A percentile compares a stretch with the other conserved stretches of the same genome.
Conservation (phyloP, 2,888 invertebrate species). For the Oligia latruncula region DNA sequence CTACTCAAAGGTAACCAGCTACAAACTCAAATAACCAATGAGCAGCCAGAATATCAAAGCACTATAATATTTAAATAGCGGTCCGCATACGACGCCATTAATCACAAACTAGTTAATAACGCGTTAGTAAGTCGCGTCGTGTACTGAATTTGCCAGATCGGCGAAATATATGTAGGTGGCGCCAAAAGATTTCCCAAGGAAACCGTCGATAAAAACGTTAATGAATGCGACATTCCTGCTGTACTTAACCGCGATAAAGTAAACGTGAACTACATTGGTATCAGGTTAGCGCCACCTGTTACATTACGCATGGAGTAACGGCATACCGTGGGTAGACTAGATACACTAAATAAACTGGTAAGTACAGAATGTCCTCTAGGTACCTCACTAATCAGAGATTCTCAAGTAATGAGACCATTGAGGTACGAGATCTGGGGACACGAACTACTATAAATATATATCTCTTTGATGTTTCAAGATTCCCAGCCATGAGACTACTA, state of each 20-base stretch:
- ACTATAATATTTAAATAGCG: background rate
- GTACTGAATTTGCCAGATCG: background rate
- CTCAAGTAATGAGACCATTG: background rate
- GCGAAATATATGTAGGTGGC: background rate
- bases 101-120: background rate
- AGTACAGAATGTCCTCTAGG: background rate
- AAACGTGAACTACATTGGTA: slow-evolving; percentile 17
- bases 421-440: background rate
- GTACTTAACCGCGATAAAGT: slow-evolving; percentile 18
- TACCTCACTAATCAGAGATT: background rate
- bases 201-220: slow-evolving; percentile 25
- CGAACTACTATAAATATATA: background rate
- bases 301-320: slow-evolving; percentile 25
- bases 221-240: slow-evolving; percentile 19
- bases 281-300: slow-evolving; percentile 26
- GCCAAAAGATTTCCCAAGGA: slow-evolving; percentile 2
- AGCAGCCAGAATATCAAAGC: background rate
- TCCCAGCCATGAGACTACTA: background rate
- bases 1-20: background rate
- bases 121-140: background rate
- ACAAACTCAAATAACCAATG: background rate
- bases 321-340: background rate
- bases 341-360: background rate
- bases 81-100: background rate
- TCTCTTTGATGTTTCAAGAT: background rate